Conservation (phyloP, 53 echinoderm and acorn worm genomes). For the Apostichopus leukothele region DNA sequence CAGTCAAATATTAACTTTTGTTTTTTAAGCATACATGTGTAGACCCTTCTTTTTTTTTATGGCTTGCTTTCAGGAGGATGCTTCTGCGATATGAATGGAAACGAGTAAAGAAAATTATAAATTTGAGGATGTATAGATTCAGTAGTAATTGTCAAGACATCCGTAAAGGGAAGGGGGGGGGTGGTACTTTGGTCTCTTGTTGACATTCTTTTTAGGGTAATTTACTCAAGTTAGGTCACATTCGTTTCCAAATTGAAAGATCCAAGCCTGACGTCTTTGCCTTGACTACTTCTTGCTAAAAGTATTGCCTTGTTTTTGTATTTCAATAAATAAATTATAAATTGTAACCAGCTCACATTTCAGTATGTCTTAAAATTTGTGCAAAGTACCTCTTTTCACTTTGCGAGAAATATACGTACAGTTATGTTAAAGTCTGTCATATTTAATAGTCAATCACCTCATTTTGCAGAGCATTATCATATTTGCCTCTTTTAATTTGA, state of each 20-base stretch:
- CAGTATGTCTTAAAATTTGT: no score
- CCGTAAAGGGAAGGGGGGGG: neutral
- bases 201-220: neutral
- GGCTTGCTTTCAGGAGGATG: neutral
- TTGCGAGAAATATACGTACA: no score
- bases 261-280: neutral
- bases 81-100: neutral
- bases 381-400: no score
- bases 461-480: no score
- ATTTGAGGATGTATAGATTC: neutral
- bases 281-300: neutral
- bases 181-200: neutral
- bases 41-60: neutral
- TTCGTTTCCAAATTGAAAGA: neutral
- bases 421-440: no score
- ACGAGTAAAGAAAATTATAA: neutral
- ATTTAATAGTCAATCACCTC: no score
- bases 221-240: neutral
- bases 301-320: neutral
- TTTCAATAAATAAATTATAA: neutral
- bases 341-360: neutral
- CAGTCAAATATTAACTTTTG: slow-evolving; percentile 6
- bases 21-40: neutral
- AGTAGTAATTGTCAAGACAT: neutral
- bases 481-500: no score